Evolutionary conservation across 2,113 vertebrate species (phyloP).

Genomic region (Heliornis fulica): DNA sequence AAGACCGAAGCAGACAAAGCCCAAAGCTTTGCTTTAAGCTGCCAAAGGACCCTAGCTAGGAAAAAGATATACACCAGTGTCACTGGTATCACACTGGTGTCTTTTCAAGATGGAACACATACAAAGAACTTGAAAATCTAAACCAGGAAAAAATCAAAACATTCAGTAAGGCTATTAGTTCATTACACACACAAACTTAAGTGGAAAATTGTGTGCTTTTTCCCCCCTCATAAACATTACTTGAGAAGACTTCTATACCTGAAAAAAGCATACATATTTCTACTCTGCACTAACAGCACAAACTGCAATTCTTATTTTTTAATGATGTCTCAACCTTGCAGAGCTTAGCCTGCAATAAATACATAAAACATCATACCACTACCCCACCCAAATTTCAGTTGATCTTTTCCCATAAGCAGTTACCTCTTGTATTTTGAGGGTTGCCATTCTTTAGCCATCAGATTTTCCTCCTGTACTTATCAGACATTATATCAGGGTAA

Average conservation of each 20-base stretch:
- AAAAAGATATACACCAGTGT: neutral
- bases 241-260: neutral
- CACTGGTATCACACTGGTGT: neutral
- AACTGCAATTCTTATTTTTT: neutral
- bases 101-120: rapidly evolving
- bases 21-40: neutral
- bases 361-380: neutral
- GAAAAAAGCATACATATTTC: neutral
- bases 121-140: neutral
- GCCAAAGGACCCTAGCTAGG: neutral
- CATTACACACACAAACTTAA: neutral
- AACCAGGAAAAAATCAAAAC: neutral
- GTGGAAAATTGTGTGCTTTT: neutral
- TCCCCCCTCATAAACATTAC: neutral
- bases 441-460: neutral
- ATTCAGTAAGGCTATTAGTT: neutral
- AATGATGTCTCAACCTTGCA: neutral
- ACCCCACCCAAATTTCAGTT: rapidly evolving
- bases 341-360: neutral
- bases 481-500: neutral
- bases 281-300: neutral
- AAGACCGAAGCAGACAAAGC: neutral
- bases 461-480: neutral
- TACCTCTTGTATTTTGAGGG: neutral
- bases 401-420: neutral